A percentile compares a stretch with the other conserved stretches of the same genome.
These are phyloP conservation scores for Halesus radiatus DNA, from an alignment of 1,140 invertebrate species.

Conservation along the genomic window DNA sequence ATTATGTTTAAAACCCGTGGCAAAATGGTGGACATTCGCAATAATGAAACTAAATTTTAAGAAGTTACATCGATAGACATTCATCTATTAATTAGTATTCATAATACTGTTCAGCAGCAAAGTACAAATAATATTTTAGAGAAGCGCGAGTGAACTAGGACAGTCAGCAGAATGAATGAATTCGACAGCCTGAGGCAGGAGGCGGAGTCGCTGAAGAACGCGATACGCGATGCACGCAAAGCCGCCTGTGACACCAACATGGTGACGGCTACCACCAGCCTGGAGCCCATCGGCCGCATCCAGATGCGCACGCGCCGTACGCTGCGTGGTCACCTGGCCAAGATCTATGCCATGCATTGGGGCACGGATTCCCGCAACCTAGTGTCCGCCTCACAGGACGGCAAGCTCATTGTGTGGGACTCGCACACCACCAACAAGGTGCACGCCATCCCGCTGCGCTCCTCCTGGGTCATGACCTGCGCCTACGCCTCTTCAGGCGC, in stretches of 20 bases:
- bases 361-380: conserved; percentile 93
- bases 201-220: conserved; percentile 97
- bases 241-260: conserved; percentile 93
- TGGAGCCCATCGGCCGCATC: conserved; percentile 94
- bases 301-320: conserved; percentile 95
- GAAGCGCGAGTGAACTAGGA: not conserved
- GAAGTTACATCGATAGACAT: not conserved
- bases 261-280: conserved; percentile 85
- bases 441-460: conserved; percentile 93
- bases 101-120: no score
- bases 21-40: conserved; percentile 24
- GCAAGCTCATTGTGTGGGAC: conserved; percentile 96
- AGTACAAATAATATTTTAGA: no score
- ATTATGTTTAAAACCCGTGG: not conserved
- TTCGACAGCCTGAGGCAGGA: conserved; percentile 95
- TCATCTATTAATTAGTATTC: no score
- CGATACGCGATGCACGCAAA: conserved; percentile 95
- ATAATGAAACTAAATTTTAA: not conserved
- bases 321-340: conserved; percentile 92
- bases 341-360: conserved; percentile 98
- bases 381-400: conserved; percentile 92
- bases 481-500: conserved; percentile 94
- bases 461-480: conserved; percentile 97
- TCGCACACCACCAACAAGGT: conserved; percentile 96
- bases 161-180: conserved; percentile 84